phyloP scores from a whole-genome alignment of 2,797 vertebrate species.

The Cichlasoma orientale region DNA sequence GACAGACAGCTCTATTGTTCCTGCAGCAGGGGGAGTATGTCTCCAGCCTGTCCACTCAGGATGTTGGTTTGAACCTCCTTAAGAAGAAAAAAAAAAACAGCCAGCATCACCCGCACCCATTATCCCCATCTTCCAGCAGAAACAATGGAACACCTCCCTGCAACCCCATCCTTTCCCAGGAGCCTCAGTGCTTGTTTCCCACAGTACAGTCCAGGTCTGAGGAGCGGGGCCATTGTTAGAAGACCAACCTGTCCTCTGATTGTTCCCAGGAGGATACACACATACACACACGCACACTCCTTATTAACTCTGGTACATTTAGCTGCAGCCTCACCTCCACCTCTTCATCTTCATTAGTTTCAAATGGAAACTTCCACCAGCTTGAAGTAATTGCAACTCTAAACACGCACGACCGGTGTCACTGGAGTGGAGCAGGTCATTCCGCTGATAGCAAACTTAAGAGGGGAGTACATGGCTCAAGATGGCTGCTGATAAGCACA shows the following conservation, averaged over 20 bases:
- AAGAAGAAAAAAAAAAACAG: constrained; percentile 32
- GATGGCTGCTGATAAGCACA: constrained; percentile 55
- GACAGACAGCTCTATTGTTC: constrained; percentile 72
- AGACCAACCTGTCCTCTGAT: constrained; percentile 51
- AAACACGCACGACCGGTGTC: constrained; percentile 21
- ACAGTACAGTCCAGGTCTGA: constrained; percentile 63
- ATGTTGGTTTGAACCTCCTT: constrained; percentile 68
- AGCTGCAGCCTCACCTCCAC: constrained; percentile 9
- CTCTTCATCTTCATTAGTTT: constrained; percentile 27
- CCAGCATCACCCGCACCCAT: constrained; percentile 62
- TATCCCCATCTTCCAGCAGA: constrained; percentile 61
- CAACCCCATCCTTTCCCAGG: constrained; percentile 65
- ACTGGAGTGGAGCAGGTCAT: constrained; percentile 28
- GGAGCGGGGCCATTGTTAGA: constrained; percentile 62
- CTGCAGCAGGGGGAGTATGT: constrained; percentile 62
- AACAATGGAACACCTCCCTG: constrained; percentile 70
- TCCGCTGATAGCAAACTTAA: constrained; percentile 45
- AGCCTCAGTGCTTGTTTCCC: constrained; percentile 64
- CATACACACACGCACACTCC: not conserved
- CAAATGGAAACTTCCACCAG: constrained; percentile 55
- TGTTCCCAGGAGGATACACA: constrained; percentile 50
- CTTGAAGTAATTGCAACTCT: constrained; percentile 52
- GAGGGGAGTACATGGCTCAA: constrained; percentile 30
- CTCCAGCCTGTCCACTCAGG: constrained; percentile 73
- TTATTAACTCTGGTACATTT: constrained; percentile 1